Evolutionary conservation across 1,140 invertebrate genomes (phyloP).

Genomic region (Oreohelix idahoensis): DNA sequence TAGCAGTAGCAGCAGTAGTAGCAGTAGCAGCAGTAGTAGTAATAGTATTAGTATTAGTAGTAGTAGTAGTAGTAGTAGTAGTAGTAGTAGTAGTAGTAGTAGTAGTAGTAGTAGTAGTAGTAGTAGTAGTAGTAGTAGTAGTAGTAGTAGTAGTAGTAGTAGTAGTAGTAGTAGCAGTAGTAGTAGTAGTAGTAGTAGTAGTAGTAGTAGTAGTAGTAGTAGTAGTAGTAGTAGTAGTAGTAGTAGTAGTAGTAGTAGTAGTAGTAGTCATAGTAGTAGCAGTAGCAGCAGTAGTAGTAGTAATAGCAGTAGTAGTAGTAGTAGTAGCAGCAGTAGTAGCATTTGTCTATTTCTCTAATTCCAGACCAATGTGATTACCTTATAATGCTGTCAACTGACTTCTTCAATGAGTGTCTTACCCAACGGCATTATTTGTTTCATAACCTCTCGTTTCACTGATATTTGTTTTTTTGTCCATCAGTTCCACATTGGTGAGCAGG

Average conservation of each 20-base stretch:
- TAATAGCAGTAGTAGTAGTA: not conserved
- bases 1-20: not conserved
- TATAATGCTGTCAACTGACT: no score
- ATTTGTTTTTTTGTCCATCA: no score
- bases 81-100: not conserved
- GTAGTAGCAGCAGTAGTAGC: not conserved
- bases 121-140: conserved; percentile 2
- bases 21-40: not conserved
- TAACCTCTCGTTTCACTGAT: no score
- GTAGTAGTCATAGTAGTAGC: not conserved
- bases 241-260: not conserved
- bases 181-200: not conserved
- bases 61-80: not conserved
- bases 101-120: not conserved
- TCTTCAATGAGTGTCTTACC: no score
- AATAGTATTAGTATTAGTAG: not conserved
- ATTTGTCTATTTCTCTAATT: no score
- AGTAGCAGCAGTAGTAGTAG: not conserved
- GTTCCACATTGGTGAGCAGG: no score
- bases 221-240: not conserved
- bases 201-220: not conserved
- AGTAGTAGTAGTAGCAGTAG: not conserved
- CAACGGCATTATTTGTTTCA: no score
- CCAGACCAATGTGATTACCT: no score
- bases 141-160: not conserved